Percentiles rank a stretch among this genome's conserved stretches.
phyloP scores from a whole-genome alignment of 1,140 invertebrate genomes.

The Parapsyche elsis region DNA sequence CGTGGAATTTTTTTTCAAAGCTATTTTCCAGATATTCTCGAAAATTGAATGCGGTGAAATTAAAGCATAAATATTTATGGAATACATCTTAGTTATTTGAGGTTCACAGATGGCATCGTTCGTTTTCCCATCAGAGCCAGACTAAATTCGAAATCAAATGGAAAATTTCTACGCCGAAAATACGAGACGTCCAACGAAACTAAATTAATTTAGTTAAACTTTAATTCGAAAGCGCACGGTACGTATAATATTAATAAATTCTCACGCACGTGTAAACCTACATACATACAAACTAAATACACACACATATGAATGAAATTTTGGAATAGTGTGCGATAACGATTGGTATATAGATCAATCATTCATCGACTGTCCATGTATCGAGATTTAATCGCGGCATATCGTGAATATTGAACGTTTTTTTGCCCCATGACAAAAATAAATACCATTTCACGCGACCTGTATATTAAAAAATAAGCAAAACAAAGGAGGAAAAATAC shows the following conservation, averaged over 20 bases:
- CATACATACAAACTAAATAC: background rate
- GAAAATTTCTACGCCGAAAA: background rate
- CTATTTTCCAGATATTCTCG: background rate
- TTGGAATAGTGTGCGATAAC: background rate
- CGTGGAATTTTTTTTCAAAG: background rate
- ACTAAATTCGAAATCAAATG: background rate
- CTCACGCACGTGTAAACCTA: background rate
- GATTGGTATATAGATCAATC: constrained; percentile 3
- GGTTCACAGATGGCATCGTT: background rate
- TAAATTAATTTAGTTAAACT: background rate
- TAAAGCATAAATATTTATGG: constrained; percentile 2
- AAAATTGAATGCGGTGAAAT: background rate
- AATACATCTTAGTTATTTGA: background rate
- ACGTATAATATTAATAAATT: background rate
- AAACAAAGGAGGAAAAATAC: background rate
- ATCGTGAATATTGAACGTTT: background rate
- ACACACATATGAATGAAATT: background rate
- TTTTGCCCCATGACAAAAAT: background rate
- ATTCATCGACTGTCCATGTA: background rate
- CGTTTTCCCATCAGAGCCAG: background rate
- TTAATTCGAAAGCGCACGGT: no score
- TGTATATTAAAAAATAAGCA: background rate
- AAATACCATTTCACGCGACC: background rate
- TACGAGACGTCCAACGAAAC: background rate
- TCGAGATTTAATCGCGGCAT: background rate